Percentiles rank a stretch among this genome's conserved stretches.
Evolutionary conservation across 2,113 vertebrate species (phyloP).

Genomic region (Psilopogon haemacephalus): DNA sequence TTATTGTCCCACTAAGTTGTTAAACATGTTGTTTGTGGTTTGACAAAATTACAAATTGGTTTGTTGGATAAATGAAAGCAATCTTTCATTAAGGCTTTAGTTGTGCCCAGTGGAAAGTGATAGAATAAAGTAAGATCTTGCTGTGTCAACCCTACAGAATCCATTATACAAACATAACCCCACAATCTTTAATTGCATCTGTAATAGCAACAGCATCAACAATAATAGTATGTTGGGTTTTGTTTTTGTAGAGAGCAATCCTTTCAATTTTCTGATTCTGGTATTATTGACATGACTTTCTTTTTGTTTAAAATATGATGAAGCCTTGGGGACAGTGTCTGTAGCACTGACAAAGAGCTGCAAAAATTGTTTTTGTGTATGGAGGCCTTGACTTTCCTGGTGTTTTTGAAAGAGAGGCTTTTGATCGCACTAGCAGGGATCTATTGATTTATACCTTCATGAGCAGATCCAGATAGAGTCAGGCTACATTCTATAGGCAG

Average conservation of each 20-base stretch:
- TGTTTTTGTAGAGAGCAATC: not conserved
- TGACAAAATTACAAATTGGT: not conserved
- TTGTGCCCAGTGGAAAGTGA: not conserved
- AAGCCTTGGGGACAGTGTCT: conserved; percentile 50
- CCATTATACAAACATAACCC: not conserved
- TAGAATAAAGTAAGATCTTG: not conserved
- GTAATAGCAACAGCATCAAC: not conserved
- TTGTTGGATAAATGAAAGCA: not conserved
- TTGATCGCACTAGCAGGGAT: conserved; percentile 41
- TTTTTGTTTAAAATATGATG: conserved; percentile 54
- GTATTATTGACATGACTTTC: conserved; percentile 56
- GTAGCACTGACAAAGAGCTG: conserved; percentile 31
- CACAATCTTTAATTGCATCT: not conserved
- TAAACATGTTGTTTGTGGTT: not conserved
- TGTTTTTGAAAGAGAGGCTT: conserved; percentile 59
- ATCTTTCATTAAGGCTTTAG: not conserved
- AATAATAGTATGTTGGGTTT: not conserved
- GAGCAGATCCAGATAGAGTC: conserved; percentile 36
- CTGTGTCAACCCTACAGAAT: not conserved
- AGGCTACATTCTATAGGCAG: not conserved
- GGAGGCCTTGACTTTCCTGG: not conserved
- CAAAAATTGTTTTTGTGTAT: conserved; percentile 29
- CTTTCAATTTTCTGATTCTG: conserved; percentile 52
- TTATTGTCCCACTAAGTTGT: accelerated
- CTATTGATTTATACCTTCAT: conserved; percentile 67